Evolutionary conservation across 2,888 invertebrate genomes (phyloP).

Genomic region (Loripinus fragilis): DNA sequence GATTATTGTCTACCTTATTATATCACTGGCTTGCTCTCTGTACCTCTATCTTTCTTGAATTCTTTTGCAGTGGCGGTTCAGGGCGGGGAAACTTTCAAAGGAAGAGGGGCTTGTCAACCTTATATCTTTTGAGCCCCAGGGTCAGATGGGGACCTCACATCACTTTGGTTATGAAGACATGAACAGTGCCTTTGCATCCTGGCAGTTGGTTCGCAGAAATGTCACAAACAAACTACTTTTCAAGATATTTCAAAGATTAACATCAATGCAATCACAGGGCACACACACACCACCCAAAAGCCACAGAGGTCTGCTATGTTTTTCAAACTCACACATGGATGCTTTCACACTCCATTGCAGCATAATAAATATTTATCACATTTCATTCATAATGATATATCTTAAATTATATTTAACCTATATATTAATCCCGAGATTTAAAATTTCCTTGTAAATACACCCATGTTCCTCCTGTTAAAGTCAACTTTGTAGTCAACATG

Average conservation of each 20-base stretch:
- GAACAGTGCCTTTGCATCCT: background rate
- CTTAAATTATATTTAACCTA: too few relatives aligned
- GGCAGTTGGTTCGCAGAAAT: slow-evolving; percentile 1
- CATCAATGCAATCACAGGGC: background rate
- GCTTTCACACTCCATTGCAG: too few relatives aligned
- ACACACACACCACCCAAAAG: background rate
- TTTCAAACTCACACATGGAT: background rate
- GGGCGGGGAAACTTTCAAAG: background rate
- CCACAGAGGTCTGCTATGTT: background rate
- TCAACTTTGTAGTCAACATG: too few relatives aligned
- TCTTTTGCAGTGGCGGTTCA: background rate
- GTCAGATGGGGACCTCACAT: background rate
- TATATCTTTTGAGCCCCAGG: slow-evolving; percentile 2
- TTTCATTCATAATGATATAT: too few relatives aligned
- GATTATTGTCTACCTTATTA: too few relatives aligned
- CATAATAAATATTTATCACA: too few relatives aligned
- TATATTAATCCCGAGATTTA: too few relatives aligned
- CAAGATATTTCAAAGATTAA: slow-evolving; percentile 6
- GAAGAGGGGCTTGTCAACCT: background rate
- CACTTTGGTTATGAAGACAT: background rate
- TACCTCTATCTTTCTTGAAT: background rate
- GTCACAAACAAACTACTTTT: background rate
- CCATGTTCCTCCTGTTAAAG: too few relatives aligned
- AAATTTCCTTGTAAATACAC: too few relatives aligned
- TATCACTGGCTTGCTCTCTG: too few relatives aligned